Percentiles rank a stretch among this genome's conserved stretches.
These are phyloP conservation scores for Calliphora vomitoria DNA, from an alignment of 2,888 invertebrate genomes.

Conservation along the genomic window DNA sequence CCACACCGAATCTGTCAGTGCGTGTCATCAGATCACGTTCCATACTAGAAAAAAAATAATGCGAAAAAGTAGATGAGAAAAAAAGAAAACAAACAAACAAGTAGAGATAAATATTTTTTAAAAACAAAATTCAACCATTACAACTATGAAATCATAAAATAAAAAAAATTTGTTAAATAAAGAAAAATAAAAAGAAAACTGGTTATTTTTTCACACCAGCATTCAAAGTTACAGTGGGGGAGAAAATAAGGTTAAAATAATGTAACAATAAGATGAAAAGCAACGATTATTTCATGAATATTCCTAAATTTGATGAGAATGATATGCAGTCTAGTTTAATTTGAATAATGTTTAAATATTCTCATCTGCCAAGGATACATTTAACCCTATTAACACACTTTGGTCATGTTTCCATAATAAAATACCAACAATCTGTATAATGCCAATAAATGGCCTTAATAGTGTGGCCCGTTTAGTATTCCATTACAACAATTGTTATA, in stretches of 20 bases:
- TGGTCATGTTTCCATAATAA: too few relatives aligned
- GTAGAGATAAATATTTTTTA: conserved; percentile 1
- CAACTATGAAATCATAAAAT: not conserved
- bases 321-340: too few relatives aligned
- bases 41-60: conserved; percentile 83
- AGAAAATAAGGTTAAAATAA: not conserved
- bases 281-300: too few relatives aligned
- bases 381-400: too few relatives aligned
- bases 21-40: conserved; percentile 90
- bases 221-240: not conserved
- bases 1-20: conserved; percentile 93
- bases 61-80: conserved; percentile 23
- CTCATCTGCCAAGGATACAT: too few relatives aligned
- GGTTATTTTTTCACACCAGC: not conserved
- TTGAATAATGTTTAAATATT: too few relatives aligned
- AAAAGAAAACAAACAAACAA: conserved; percentile 8
- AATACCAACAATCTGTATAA: too few relatives aligned
- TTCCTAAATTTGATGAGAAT: too few relatives aligned
- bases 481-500: too few relatives aligned
- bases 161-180: conserved; percentile 4
- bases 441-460: too few relatives aligned
- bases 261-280: too few relatives aligned
- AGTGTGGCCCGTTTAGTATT: too few relatives aligned
- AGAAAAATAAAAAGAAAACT: conserved; percentile 19
- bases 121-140: conserved; percentile 15